These are phyloP conservation scores for Limanda limanda DNA, from an alignment of 2,113 vertebrate species.

Conservation along the genomic window DNA sequence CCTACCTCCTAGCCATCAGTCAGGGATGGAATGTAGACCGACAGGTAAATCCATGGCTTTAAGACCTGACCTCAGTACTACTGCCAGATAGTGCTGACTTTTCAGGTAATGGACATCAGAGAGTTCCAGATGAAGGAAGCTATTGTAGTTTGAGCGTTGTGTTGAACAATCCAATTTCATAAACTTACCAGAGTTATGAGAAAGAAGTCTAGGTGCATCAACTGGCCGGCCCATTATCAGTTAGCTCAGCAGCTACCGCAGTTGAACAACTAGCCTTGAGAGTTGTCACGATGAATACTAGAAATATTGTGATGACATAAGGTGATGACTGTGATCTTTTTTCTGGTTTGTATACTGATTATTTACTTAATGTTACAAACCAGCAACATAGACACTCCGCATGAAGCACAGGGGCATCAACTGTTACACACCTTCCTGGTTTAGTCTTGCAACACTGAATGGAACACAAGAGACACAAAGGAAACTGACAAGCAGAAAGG, in stretches of 20 bases:
- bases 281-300: background rate
- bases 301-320: background rate
- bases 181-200: background rate
- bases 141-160: background rate
- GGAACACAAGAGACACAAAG: conserved; percentile 15
- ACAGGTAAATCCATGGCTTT: no score
- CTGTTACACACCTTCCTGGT: conserved; percentile 14
- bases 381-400: background rate
- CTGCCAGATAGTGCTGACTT: background rate
- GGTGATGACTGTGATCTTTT: background rate
- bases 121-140: background rate
- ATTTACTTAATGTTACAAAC: background rate
- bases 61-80: no score
- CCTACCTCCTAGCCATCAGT: no score
- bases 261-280: background rate
- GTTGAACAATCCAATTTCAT: background rate
- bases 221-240: background rate
- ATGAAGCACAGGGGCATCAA: background rate
- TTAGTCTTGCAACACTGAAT: background rate
- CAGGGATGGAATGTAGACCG: no score
- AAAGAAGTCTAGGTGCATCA: no score
- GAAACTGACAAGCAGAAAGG: conserved; percentile 30
- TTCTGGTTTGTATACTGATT: no score
- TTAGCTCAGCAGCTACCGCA: background rate
- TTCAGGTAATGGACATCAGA: background rate